phyloP scores from a whole-genome alignment of 2,797 vertebrate genomes.

The Rhyacichthys aspro region DNA sequence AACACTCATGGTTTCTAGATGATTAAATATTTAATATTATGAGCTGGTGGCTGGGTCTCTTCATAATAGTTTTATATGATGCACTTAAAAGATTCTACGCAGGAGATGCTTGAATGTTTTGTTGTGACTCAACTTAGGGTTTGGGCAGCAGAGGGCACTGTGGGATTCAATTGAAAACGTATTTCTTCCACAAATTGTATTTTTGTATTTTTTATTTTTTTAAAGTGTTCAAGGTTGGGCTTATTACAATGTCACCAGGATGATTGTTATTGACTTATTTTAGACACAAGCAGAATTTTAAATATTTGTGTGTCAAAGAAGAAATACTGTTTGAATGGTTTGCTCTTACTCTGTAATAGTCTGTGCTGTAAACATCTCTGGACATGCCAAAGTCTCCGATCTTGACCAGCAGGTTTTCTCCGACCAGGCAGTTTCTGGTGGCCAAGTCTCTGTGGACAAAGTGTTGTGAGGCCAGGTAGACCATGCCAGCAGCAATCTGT shows the following conservation, averaged over 20 bases:
- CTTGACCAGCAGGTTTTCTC: slow-evolving; percentile 97
- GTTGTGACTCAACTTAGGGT: slow-evolving; percentile 6
- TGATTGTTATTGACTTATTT: too few relatives aligned
- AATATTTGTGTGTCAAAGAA: neutral
- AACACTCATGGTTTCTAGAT: slow-evolving; percentile 3
- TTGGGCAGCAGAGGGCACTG: slow-evolving; percentile 68
- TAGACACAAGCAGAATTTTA: too few relatives aligned
- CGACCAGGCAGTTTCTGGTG: slow-evolving; percentile 96
- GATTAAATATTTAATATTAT: slow-evolving; percentile 18
- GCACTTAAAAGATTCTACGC: slow-evolving; percentile 5
- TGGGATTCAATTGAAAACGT: slow-evolving; percentile 45
- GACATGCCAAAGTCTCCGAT: slow-evolving; percentile 99
- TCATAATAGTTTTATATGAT: slow-evolving; percentile 35
- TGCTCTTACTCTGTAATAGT: slow-evolving; percentile 95
- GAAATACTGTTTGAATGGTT: slow-evolving; percentile 13
- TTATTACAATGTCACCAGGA: too few relatives aligned
- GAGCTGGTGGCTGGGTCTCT: slow-evolving; percentile 28
- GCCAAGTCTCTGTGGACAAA: slow-evolving; percentile 98
- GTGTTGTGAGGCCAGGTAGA: slow-evolving; percentile 98
- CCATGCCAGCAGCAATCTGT: slow-evolving; percentile 98
- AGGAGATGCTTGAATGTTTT: neutral
- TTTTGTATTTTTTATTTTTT: too few relatives aligned
- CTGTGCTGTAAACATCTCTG: slow-evolving; percentile 98
- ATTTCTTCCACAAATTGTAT: too few relatives aligned
- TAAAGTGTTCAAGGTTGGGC: too few relatives aligned